These are phyloP conservation scores for Microctonus brassicae DNA, from an alignment of 2,888 invertebrate species.

Conservation along the genomic window DNA sequence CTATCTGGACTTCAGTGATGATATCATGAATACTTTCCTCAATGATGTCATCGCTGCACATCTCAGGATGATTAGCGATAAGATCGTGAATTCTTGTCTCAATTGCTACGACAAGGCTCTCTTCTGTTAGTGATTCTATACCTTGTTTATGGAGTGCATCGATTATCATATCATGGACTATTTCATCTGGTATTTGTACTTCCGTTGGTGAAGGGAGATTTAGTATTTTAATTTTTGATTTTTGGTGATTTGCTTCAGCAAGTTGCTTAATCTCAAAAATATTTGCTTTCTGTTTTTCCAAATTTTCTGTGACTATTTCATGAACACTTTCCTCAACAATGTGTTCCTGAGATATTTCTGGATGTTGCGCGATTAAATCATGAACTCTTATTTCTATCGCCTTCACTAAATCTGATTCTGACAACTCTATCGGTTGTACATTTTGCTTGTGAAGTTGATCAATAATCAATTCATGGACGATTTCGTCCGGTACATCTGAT, in stretches of 20 bases:
- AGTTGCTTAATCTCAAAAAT: background rate
- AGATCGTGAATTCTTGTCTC: slow-evolving; percentile 13
- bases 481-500: slow-evolving; percentile 33
- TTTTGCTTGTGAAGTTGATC: slow-evolving; percentile 24
- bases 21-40: slow-evolving; percentile 32
- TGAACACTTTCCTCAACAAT: slow-evolving; percentile 11
- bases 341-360: background rate
- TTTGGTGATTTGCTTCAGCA: background rate
- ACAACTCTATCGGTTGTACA: background rate
- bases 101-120: background rate
- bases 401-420: background rate
- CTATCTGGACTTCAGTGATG: slow-evolving; percentile 18
- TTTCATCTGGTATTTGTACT: slow-evolving; percentile 29
- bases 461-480: slow-evolving; percentile 30
- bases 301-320: slow-evolving; percentile 44
- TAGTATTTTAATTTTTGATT: slow-evolving; percentile 18
- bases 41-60: slow-evolving; percentile 5
- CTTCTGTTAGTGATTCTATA: slow-evolving; percentile 11
- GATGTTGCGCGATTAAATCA: slow-evolving; percentile 17
- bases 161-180: slow-evolving; percentile 36
- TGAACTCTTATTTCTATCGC: slow-evolving; percentile 9
- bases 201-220: slow-evolving; percentile 10
- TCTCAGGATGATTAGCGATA: slow-evolving; percentile 2
- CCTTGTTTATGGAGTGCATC: slow-evolving; percentile 24
- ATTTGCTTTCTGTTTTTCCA: slow-evolving; percentile 64